Percentiles rank a stretch among this genome's conserved stretches.
Conservation (phyloP, 2,888 invertebrate species). For the Caenorhabditis doughertyi region DNA sequence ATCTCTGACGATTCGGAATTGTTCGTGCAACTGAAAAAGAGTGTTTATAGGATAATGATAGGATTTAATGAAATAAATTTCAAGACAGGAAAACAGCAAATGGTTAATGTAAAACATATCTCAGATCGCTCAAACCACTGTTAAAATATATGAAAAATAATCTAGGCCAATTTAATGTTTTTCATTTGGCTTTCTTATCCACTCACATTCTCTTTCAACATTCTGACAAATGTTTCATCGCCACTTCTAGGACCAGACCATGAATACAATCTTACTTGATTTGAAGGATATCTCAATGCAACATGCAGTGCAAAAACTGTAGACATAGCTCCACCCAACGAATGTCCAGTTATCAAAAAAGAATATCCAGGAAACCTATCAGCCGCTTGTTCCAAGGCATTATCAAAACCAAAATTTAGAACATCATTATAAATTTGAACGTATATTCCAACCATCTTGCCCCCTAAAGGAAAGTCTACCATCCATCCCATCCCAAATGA, state of each 20-base stretch:
- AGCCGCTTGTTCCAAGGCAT: constrained; percentile 16
- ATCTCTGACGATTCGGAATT: constrained; percentile 60
- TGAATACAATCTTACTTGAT: constrained; percentile 36
- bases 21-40: constrained; percentile 50
- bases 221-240: constrained; percentile 59
- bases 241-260: constrained; percentile 61
- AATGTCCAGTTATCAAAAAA: constrained; percentile 59
- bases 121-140: no score
- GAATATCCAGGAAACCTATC: constrained; percentile 35
- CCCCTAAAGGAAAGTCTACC: constrained; percentile 48
- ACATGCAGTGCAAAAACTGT: constrained; percentile 61
- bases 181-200: neutral
- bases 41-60: no score
- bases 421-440: constrained; percentile 50
- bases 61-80: no score
- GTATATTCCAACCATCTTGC: constrained; percentile 54
- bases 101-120: no score
- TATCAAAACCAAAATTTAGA: constrained; percentile 51
- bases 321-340: constrained; percentile 64
- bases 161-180: no score
- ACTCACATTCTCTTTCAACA: constrained; percentile 42
- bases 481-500: constrained; percentile 39
- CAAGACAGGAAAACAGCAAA: no score
- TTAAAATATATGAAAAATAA: no score
- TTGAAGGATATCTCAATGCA: constrained; percentile 35